A percentile compares a stretch with the other conserved stretches of the same genome.
phyloP scores from a whole-genome alignment of 2,797 vertebrate genomes.

The Leucoraja ocellata region DNA sequence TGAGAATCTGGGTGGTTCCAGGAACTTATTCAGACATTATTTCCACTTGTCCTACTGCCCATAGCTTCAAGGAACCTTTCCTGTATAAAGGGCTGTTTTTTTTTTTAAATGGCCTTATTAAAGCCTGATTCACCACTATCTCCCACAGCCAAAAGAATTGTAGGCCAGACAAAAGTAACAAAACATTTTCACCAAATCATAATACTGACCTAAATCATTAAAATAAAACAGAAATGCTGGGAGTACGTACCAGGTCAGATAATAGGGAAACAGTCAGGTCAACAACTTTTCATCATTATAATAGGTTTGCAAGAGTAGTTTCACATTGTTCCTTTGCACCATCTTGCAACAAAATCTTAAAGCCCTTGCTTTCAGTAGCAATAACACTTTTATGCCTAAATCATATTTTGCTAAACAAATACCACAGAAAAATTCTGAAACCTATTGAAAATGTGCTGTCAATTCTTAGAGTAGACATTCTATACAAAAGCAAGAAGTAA shows the following conservation, averaged over 20 bases:
- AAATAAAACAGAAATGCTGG: no score
- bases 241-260: no score
- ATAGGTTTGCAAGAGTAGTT: no score
- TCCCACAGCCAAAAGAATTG: no score
- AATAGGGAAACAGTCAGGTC: no score
- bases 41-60: not conserved
- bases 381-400: not conserved
- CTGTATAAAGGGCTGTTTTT: not conserved
- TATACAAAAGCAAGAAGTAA: no score
- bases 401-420: not conserved
- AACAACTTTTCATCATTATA: no score
- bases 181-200: no score
- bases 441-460: not conserved
- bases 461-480: not conserved
- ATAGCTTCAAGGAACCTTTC: not conserved
- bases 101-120: no score
- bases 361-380: not conserved
- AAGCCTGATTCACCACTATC: not conserved
- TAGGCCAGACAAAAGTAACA: no score
- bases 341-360: not conserved
- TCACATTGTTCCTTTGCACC: not conserved
- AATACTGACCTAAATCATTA: no score
- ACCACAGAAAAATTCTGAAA: not conserved
- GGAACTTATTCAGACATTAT: not conserved
- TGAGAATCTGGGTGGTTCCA: not conserved